These are phyloP conservation scores for Branchellion lobata DNA, from an alignment of 2,888 invertebrate species.

Conservation along the genomic window DNA sequence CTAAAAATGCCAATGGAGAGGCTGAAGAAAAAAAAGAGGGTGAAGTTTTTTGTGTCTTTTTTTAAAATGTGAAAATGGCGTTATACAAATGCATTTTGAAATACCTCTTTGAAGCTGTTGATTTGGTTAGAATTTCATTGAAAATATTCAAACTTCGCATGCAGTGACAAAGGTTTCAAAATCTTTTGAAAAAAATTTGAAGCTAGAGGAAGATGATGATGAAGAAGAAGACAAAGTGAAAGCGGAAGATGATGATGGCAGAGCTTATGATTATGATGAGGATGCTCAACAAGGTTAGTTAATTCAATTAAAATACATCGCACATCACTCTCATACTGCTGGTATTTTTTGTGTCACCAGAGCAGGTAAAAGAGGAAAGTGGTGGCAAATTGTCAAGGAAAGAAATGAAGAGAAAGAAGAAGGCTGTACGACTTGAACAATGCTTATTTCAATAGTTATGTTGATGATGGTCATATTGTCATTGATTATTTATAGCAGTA, in stretches of 20 bases:
- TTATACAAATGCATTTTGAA: neutral
- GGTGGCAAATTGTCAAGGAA: constrained; percentile 57
- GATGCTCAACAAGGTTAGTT: neutral
- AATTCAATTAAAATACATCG: too few relatives aligned
- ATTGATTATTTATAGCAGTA: too few relatives aligned
- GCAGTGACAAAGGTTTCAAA: neutral
- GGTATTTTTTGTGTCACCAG: constrained; percentile 26
- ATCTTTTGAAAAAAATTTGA: neutral
- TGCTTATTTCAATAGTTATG: neutral
- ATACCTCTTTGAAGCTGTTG: too few relatives aligned
- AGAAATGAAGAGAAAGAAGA: constrained; percentile 60
- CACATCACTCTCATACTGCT: too few relatives aligned
- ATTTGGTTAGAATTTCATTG: too few relatives aligned
- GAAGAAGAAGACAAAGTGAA: constrained; percentile 22
- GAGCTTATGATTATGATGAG: constrained; percentile 7
- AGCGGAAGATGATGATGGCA: constrained; percentile 11
- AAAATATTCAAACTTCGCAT: too few relatives aligned
- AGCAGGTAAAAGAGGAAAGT: constrained; percentile 25
- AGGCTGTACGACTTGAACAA: constrained; percentile 54
- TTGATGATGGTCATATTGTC: too few relatives aligned
- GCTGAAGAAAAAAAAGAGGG: neutral
- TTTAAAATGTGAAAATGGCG: neutral
- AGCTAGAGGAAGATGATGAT: neutral
- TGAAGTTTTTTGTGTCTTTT: neutral
- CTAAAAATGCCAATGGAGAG: constrained; percentile 15